Evolutionary conservation across 2,113 vertebrate species (phyloP).

Genomic region (Cyprinodon brontotheroides): DNA sequence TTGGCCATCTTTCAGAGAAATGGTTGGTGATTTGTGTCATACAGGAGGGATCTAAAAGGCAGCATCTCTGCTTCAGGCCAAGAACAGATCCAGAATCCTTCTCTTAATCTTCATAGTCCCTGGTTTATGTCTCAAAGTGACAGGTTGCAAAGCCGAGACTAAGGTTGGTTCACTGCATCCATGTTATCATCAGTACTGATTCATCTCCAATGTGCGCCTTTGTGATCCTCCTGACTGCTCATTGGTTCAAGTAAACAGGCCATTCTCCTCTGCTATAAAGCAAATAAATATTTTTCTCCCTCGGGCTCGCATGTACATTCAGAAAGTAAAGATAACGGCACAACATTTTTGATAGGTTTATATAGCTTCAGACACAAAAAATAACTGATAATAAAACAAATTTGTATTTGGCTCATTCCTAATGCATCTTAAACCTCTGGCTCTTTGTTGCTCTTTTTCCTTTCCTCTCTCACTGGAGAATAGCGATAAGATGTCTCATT

Average conservation of each 20-base stretch:
- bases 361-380: slow-evolving; percentile 34
- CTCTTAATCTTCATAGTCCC: slow-evolving; percentile 49
- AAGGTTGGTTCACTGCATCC: slow-evolving; percentile 46
- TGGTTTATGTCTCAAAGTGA: slow-evolving; percentile 63
- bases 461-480: slow-evolving; percentile 37
- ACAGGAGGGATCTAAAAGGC: slow-evolving; percentile 55
- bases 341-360: slow-evolving; percentile 57
- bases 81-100: slow-evolving; percentile 30
- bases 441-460: slow-evolving; percentile 37
- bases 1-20: slow-evolving; percentile 60
- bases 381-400: slow-evolving; percentile 53
- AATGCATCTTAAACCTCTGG: slow-evolving; percentile 64
- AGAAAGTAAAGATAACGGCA: slow-evolving; percentile 46
- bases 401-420: slow-evolving; percentile 45
- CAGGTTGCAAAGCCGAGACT: slow-evolving; percentile 41
- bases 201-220: slow-evolving; percentile 52
- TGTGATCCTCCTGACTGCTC: slow-evolving; percentile 46
- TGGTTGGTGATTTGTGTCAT: slow-evolving; percentile 43
- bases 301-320: slow-evolving; percentile 39
- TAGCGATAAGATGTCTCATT: slow-evolving; percentile 64
- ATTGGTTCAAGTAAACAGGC: slow-evolving; percentile 36
- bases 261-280: slow-evolving; percentile 45
- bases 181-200: slow-evolving; percentile 51
- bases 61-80: slow-evolving; percentile 36
- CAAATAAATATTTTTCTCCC: slow-evolving; percentile 57